Base-by-base conservation (phyloP, 2,888 invertebrate species). In the Yponomeuta plumbellus region DNA sequence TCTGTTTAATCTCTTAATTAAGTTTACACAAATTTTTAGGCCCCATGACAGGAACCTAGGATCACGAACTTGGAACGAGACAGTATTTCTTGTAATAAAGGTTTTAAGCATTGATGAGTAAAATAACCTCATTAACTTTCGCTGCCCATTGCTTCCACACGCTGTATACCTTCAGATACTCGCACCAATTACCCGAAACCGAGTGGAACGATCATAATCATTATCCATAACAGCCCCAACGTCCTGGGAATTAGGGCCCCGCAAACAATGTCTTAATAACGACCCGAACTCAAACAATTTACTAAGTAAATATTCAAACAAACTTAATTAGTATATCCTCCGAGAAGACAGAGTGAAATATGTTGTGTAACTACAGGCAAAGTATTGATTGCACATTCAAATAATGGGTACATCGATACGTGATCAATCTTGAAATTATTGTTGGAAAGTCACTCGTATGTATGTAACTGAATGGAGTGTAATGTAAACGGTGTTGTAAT, bases 371-470 rank as follows among this genome's bases (percentile, higher is more conserved):
- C 80, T 80, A 81, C 76, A 79, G 79, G 79, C 81, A 79, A 83
- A 81, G 76, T 86, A 86, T 88, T 85, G 88, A 88, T 85, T 82
- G 84, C 75, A 81, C 78, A 85, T 88, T 86, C 86, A 83, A 83
- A 84, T 86, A 85, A 86, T 86, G 84, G 84, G 78, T 34, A 34
- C 34, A 34, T 34, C 8, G 0, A 8, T 8, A 34, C 8, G 8
- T 34, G 8, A 34, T 8, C 2, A 34, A 34, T 34, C 34, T 8
- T 34, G 6, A 8, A 5, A 34, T 8, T 34, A 1, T 34, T 34
- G 44, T 52, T 52, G 44, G 3, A 13, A 17, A 52, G 44, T 17
- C 44, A 17, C 44, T 4, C 44, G 13, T 34, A 34, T 34, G 8
- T 26, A 26, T n/a, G 5, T 5, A 34, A 5, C 34, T 34, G 34